phyloP scores from a whole-genome alignment of 2,888 invertebrate species.

The Polydrusus cervinus region DNA sequence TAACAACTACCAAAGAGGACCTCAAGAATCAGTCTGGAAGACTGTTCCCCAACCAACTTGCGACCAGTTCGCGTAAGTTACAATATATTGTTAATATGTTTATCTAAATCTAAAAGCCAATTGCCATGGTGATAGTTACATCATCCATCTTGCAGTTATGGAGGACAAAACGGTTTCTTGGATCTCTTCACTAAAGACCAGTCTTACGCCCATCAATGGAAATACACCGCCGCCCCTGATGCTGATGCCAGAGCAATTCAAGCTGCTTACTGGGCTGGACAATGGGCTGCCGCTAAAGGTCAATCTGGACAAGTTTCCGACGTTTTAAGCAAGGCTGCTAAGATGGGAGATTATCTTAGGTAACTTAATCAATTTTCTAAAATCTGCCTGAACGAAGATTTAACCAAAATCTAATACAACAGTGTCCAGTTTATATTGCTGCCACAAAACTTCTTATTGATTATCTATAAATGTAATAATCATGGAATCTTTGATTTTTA shows the following conservation, averaged over 20 bases:
- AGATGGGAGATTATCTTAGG: slow-evolving; percentile 59
- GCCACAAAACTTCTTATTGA: neutral
- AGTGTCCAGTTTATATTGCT: no score
- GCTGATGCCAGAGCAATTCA: slow-evolving; percentile 60
- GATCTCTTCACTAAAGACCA: slow-evolving; percentile 57
- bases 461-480: neutral
- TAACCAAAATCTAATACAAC: no score
- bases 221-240: slow-evolving; percentile 60
- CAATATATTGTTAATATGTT: neutral
- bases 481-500: neutral
- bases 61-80: slow-evolving; percentile 56
- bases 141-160: slow-evolving; percentile 45
- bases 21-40: slow-evolving; percentile 60
- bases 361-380: no score
- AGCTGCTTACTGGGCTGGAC: slow-evolving; percentile 58
- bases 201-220: slow-evolving; percentile 60
- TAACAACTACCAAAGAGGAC: slow-evolving; percentile 60
- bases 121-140: no score
- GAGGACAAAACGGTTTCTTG: slow-evolving; percentile 58
- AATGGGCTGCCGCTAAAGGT: slow-evolving; percentile 56
- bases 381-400: no score
- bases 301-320: slow-evolving; percentile 41
- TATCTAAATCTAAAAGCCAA: neutral
- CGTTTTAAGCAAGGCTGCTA: slow-evolving; percentile 57
- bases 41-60: slow-evolving; percentile 61